Base-by-base conservation (phyloP, 2,888 invertebrate species). In the Bembecia ichneumoniformis region DNA sequence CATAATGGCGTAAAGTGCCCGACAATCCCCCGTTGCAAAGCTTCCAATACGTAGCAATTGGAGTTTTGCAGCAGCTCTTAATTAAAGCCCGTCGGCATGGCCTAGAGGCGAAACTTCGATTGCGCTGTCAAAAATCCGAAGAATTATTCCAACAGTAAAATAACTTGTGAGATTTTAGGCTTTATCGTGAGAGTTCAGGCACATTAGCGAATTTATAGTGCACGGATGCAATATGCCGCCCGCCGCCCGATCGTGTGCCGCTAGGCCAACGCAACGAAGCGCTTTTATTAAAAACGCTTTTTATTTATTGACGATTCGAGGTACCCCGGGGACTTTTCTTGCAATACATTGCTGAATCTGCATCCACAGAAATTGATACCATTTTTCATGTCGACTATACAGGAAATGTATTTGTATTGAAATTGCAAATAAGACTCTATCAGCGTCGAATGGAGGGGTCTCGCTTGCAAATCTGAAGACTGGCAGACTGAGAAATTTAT, bases 121-220 rank as follows among this genome's bases (percentile, higher is more conserved):
- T 84, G 82, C 79, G 75, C 87, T 86, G 86, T 87, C 86, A 87
- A 87, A 87, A 86, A 87, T 83, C 80, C 82, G 75, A 86, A 84
- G 86, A 86, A 84, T 86, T 86, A 87, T 86, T 79, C 77, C 73
- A 70, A 73, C 68, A 75, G 77, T 77, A 73, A 78, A 84, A 83
- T 86, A 84, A 86, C 77, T 86, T 82, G 71, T 69, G 69, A 82
- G 77, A 83, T 82, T 83, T 86, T 83, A 82, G 83, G 77, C 77
- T 82, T 82, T 87, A 86, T 86, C 86, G 82, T 62, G 58, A 66
- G 71, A 77, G 81, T 81, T 83, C 86, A 86, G 84, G 82, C 77
- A 75, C 82, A 84, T 84, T 83, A 84, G 81, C 71, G 66, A 82
- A 82, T 84, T 82, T 82, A 82, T 82, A 76, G 68, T 60, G 73